A percentile compares a stretch with the other conserved stretches of the same genome.
These are phyloP conservation scores for Enteromius radiatus DNA, from an alignment of 2,797 vertebrate species.

Conservation along the genomic window DNA sequence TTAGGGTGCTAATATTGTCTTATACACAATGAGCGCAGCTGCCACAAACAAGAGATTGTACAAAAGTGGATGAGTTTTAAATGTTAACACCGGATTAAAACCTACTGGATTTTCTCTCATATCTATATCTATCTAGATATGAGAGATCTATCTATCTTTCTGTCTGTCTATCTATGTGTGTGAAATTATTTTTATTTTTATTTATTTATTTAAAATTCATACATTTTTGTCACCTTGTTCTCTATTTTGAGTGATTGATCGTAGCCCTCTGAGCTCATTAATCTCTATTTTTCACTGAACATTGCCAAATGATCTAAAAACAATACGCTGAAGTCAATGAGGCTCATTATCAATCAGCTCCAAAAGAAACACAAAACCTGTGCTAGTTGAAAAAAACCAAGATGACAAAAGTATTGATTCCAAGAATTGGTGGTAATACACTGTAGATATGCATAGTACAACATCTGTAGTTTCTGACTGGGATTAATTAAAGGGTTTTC, in stretches of 20 bases:
- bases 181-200: too few relatives aligned
- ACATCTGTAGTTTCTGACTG: too few relatives aligned
- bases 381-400: neutral
- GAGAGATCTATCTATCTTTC: too few relatives aligned
- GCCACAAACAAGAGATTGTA: neutral
- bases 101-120: neutral
- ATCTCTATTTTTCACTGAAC: neutral
- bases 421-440: neutral
- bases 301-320: neutral
- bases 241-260: neutral
- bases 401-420: neutral
- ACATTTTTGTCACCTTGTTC: neutral
- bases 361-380: neutral
- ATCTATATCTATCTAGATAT: too few relatives aligned
- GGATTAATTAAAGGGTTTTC: too few relatives aligned
- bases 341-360: neutral
- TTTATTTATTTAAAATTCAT: too few relatives aligned
- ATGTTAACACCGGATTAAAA: neutral
- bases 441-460: neutral
- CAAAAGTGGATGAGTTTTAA: neutral
- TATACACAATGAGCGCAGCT: slow-evolving; percentile 8
- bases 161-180: too few relatives aligned
- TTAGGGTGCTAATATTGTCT: slow-evolving; percentile 41
- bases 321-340: neutral
- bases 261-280: neutral